Conservation (phyloP, 2,888 invertebrate species). For the Creontiades dilutus region DNA sequence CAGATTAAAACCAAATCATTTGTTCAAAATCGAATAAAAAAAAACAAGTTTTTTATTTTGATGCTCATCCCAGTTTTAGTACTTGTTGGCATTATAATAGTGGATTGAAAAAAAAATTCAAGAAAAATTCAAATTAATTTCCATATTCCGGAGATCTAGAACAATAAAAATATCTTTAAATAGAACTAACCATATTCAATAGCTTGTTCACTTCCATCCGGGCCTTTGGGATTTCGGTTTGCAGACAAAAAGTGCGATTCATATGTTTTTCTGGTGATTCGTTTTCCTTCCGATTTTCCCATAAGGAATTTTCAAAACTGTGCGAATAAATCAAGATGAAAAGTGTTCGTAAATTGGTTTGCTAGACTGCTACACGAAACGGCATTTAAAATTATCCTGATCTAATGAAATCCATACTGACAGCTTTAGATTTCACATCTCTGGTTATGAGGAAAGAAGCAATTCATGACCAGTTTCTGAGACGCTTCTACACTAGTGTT, state of each 20-base stretch:
- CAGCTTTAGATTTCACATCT: too few species aligned
- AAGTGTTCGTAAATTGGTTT: background rate
- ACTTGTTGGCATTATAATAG: too few species aligned
- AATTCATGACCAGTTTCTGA: background rate
- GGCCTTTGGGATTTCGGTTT: background rate
- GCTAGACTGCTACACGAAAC: background rate
- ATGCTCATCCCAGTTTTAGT: too few species aligned
- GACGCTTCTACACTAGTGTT: background rate
- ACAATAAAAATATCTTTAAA: too few species aligned
- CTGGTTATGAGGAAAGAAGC: too few species aligned
- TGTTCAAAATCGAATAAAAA: too few species aligned
- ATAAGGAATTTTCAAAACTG: background rate
- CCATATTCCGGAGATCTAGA: too few species aligned
- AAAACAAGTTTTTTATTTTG: too few species aligned
- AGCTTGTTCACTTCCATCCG: background rate
- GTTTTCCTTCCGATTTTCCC: slow-evolving; percentile 18
- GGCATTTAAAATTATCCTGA: background rate
- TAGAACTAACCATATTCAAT: slow-evolving; percentile 4
- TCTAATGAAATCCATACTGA: too few species aligned
- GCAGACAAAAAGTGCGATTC: background rate
- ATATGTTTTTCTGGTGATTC: slow-evolving; percentile 6
- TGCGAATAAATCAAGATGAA: background rate
- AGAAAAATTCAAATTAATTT: too few species aligned
- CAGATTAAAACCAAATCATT: too few species aligned
- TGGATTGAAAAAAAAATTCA: too few species aligned